These are phyloP conservation scores for Guaruba guarouba DNA, from an alignment of 2,113 vertebrate genomes.

Conservation along the genomic window DNA sequence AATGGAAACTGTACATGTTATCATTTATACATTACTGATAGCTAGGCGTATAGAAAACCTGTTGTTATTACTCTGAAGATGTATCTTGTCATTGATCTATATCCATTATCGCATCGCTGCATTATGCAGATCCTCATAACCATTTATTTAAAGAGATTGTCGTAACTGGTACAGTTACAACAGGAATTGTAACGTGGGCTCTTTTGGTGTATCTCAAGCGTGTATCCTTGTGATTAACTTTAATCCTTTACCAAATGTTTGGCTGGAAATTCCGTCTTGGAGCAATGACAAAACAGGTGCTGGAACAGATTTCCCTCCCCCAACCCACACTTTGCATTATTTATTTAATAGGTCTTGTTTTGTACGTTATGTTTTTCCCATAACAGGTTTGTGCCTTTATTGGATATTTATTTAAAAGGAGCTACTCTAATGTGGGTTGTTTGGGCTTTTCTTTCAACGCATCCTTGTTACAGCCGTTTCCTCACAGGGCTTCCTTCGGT, in stretches of 20 bases:
- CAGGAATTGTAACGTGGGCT: background rate
- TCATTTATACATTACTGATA: constrained; percentile 54
- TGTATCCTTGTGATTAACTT: background rate
- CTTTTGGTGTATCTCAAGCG: background rate
- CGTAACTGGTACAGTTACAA: constrained; percentile 25
- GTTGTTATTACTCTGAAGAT: constrained; percentile 36
- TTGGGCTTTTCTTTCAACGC: constrained; percentile 1
- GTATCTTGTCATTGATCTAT: constrained; percentile 28
- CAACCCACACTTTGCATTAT: background rate
- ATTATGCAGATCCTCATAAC: background rate
- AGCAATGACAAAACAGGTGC: constrained; percentile 35
- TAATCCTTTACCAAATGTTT: constrained; percentile 3
- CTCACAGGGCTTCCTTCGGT: background rate
- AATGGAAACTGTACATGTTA: constrained; percentile 64
- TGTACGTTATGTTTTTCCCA: constrained; percentile 20
- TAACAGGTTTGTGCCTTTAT: constrained; percentile 64
- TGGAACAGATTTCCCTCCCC: constrained; percentile 44
- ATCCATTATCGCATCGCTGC: background rate
- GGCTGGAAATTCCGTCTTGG: constrained; percentile 32
- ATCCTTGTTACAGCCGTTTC: constrained; percentile 45
- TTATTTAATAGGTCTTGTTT: constrained; percentile 53
- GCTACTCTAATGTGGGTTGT: constrained; percentile 4
- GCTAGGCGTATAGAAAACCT: constrained; percentile 31
- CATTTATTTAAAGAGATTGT: constrained; percentile 45
- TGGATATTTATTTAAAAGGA: constrained; percentile 66